Evolutionary conservation across 1,140 invertebrate genomes (phyloP).

Genomic region (Pseudachorutes palmiensis): DNA sequence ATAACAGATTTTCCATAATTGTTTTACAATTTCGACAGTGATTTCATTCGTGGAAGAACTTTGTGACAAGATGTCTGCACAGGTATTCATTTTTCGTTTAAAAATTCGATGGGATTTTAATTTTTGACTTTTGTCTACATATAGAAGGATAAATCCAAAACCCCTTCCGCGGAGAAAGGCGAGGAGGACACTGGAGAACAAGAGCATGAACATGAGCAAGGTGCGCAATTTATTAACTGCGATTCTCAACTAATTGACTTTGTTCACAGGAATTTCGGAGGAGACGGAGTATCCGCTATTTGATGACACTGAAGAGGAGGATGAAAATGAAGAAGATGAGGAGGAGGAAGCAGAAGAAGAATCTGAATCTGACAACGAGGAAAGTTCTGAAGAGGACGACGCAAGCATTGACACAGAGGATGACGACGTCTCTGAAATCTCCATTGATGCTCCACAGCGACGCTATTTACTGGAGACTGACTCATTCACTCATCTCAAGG

Average conservation of each 20-base stretch:
- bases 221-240: not conserved
- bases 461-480: not conserved
- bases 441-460: not conserved
- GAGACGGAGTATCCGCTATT: too few species aligned
- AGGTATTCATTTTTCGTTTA: too few species aligned
- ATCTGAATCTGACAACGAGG: not conserved
- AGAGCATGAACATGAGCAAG: not conserved
- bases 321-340: not conserved
- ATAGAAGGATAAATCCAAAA: too few species aligned
- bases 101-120: too few species aligned
- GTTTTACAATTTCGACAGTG: too few species aligned
- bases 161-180: not conserved
- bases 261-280: too few species aligned
- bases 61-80: too few species aligned
- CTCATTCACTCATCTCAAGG: slow-evolving; percentile 4
- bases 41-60: too few species aligned
- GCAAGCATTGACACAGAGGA: not conserved
- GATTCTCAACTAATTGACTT: too few species aligned
- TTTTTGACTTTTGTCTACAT: too few species aligned
- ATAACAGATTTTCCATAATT: too few species aligned
- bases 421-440: not conserved
- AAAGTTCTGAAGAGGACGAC: slow-evolving; percentile 3
- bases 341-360: not conserved
- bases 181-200: not conserved
- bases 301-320: not conserved